Percentiles rank a stretch among this genome's conserved stretches.
phyloP scores from a whole-genome alignment of 2,113 vertebrate genomes.

The Dicrurus megarhynchus region DNA sequence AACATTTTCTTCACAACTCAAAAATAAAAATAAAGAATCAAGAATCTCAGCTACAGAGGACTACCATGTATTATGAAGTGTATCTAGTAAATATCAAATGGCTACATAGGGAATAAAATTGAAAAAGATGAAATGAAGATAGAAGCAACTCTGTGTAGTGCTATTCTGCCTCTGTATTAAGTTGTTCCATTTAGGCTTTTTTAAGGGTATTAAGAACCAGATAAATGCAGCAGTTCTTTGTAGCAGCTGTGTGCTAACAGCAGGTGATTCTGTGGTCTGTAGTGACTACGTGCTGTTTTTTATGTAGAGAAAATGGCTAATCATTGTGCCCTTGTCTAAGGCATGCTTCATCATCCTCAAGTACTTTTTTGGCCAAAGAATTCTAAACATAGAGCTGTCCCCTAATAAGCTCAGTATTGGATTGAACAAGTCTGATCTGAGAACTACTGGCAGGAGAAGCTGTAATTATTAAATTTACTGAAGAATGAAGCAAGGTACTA shows the following conservation, averaged over 20 bases:
- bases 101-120: slow-evolving; percentile 49
- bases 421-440: slow-evolving; percentile 80
- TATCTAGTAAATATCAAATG: slow-evolving; percentile 32
- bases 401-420: slow-evolving; percentile 81
- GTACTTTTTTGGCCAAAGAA: slow-evolving; percentile 78
- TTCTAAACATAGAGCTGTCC: slow-evolving; percentile 80
- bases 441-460: slow-evolving; percentile 77
- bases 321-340: slow-evolving; percentile 78
- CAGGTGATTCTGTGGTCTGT: slow-evolving; percentile 74
- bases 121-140: slow-evolving; percentile 67
- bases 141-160: slow-evolving; percentile 60
- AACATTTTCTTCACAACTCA: not conserved
- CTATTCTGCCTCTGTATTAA: slow-evolving; percentile 68
- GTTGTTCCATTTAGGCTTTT: slow-evolving; percentile 70
- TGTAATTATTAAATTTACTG: slow-evolving; percentile 83
- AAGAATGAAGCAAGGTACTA: slow-evolving; percentile 77
- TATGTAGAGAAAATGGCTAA: slow-evolving; percentile 78
- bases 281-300: slow-evolving; percentile 74
- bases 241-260: slow-evolving; percentile 74
- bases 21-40: not conserved
- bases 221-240: slow-evolving; percentile 76
- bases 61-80: not conserved
- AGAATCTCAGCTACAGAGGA: not conserved
- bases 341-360: slow-evolving; percentile 80
- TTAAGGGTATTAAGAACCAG: slow-evolving; percentile 71